These are phyloP conservation scores for Autographa pulchrina DNA, from an alignment of 2,888 invertebrate genomes.

Conservation along the genomic window DNA sequence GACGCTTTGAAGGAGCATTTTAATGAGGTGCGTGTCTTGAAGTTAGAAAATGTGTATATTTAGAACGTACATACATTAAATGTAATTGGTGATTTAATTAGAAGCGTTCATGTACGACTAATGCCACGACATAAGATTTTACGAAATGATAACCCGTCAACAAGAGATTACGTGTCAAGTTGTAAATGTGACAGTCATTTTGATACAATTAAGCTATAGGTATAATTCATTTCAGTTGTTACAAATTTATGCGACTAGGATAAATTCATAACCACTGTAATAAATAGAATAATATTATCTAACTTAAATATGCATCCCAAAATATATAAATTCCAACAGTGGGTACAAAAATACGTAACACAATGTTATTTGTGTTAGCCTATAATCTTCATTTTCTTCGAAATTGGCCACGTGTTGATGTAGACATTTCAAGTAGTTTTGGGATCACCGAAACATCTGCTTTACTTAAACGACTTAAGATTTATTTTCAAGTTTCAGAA, in stretches of 20 bases:
- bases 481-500: constrained; percentile 19
- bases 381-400: constrained; percentile 29
- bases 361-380: constrained; percentile 20
- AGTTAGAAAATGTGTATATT: constrained; percentile 38
- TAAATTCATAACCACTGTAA: too few species aligned
- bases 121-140: constrained; percentile 29
- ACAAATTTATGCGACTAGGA: too few species aligned
- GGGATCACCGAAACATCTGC: constrained; percentile 10
- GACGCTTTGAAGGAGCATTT: constrained; percentile 64
- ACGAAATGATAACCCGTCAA: constrained; percentile 32
- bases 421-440: constrained; percentile 22
- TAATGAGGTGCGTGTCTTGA: constrained; percentile 60
- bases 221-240: constrained; percentile 8
- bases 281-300: too few species aligned
- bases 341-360: neutral
- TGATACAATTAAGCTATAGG: constrained; percentile 24
- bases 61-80: constrained; percentile 30
- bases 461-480: constrained; percentile 19
- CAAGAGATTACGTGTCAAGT: constrained; percentile 24
- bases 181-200: constrained; percentile 27
- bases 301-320: neutral
- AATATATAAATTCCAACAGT: neutral
- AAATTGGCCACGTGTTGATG: constrained; percentile 50
- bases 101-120: constrained; percentile 32
- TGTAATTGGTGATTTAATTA: constrained; percentile 45